Percentiles rank a stretch among this genome's conserved stretches.
These are phyloP conservation scores for Callospermophilus lateralis DNA, from an alignment of 2,113 vertebrate species.

Conservation along the genomic window DNA sequence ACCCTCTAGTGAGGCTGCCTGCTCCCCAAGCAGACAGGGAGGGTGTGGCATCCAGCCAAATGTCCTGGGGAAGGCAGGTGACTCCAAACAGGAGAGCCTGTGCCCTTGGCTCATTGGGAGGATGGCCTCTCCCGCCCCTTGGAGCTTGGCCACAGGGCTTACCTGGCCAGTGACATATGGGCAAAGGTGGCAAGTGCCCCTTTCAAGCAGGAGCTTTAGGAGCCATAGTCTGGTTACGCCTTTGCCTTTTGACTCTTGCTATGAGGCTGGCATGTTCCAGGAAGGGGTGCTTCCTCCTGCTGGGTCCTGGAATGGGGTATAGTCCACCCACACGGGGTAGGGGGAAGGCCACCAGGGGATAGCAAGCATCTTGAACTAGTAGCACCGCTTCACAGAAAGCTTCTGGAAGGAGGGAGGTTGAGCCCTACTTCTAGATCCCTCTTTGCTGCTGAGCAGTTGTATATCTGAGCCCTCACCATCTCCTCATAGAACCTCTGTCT, in stretches of 20 bases:
- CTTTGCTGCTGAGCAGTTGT: neutral
- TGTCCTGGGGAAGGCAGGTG: conserved; percentile 33
- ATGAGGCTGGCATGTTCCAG: neutral
- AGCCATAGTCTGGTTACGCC: neutral
- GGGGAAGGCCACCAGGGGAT: neutral
- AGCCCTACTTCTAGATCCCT: neutral
- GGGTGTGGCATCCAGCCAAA: conserved; percentile 63
- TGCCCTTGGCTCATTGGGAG: neutral
- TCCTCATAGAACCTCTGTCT: neutral
- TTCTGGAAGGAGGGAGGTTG: neutral
- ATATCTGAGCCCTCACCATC: too few relatives aligned
- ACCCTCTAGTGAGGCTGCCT: neutral
- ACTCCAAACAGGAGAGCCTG: neutral
- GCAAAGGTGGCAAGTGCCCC: neutral
- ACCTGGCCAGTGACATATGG: neutral
- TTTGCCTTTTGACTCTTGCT: neutral
- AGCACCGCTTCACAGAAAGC: neutral
- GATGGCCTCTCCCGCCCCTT: neutral
- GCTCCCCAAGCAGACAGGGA: conserved; percentile 1
- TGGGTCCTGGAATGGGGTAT: neutral
- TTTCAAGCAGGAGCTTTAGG: neutral
- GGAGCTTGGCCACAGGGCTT: neutral
- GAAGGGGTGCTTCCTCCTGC: neutral
- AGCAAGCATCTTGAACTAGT: neutral
- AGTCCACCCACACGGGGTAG: neutral